Base-by-base conservation (phyloP, 1,140 invertebrate genomes). In the Oreohelix idahoensis region DNA sequence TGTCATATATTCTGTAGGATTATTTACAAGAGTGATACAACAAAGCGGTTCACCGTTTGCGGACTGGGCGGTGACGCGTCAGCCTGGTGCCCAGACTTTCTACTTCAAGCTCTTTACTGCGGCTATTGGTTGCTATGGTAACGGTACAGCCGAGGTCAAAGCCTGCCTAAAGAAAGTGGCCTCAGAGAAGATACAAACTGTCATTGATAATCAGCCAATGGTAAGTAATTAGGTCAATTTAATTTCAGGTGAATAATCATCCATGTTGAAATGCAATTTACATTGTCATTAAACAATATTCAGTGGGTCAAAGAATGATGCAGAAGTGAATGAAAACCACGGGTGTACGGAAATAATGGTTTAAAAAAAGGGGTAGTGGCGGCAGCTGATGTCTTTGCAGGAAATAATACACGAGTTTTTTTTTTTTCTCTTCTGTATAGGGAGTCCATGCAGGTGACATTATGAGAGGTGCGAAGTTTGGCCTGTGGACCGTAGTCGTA, bases 31-130 rank as follows among this genome's bases (percentile, higher is more conserved):
- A 35, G 89, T 87, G 29, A 89, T 89, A 20, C 81, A 87, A 39
- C 89, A 89, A 83, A 89, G 89, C 81, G 89, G 89, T n/a, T 89
- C 89, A 15, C 87, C 88, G 15, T 87, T 89, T 38, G 87, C 89
- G 11, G 86, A 88, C 71, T 89, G 89, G 88, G 86, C 88, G 15
- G 85, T 90, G 79, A 86, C 83, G 13, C 79, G 84, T 36, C 79
- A 83, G 17, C 81, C 76, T 20, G 80, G 63, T 15, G 32, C 78
- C 75, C 84, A 84, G 8, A 84, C 84, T 80, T 81, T 88, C 1
- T 84, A 88, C 79, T 87, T 87, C 49, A 87, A 88, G 79, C 79
- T 87, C 13, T 88, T 88, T 70, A 83, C 85, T 0, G 77, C 86
- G 1, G 81, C 85, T 5, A 71, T 89, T 17, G 86, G 84, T 26